phyloP scores from a whole-genome alignment of 92 coral and sea anemone species.

The Pocillopora meandrina region DNA sequence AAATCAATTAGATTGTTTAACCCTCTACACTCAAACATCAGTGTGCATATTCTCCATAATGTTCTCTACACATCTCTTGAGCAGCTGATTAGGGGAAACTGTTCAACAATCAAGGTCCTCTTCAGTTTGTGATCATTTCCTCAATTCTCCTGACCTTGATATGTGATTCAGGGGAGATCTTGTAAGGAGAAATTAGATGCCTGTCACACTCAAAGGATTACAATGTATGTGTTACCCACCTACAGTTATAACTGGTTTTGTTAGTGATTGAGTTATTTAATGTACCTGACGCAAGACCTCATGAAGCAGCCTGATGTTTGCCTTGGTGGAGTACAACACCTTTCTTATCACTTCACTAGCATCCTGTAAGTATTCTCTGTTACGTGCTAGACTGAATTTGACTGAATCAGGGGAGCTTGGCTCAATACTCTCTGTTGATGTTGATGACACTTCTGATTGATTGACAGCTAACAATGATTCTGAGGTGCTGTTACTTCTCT shows the following conservation, averaged over 20 bases:
- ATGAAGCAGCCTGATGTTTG: constrained; percentile 91
- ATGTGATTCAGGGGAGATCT: no score
- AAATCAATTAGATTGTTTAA: background rate
- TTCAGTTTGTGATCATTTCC: no score
- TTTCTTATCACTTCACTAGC: constrained; percentile 89
- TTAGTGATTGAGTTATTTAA: no score
- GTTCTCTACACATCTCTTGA: no score
- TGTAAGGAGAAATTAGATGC: no score
- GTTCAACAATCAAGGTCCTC: no score
- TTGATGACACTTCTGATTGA: constrained; percentile 73
- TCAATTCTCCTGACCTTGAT: no score
- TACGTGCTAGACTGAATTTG: constrained; percentile 48
- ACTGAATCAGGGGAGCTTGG: constrained; percentile 58
- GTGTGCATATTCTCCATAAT: no score
- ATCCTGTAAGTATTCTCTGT: constrained; percentile 75
- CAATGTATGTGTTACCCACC: no score
- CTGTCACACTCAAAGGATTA: no score
- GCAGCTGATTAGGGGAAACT: no score
- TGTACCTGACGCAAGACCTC: constrained; percentile 94
- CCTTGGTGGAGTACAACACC: constrained; percentile 90
- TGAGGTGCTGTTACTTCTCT: constrained; percentile 54
- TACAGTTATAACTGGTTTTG: no score
- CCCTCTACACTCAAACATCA: background rate
- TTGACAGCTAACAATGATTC: constrained; percentile 46
- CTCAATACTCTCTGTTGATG: constrained; percentile 62